A percentile compares a stretch with the other conserved stretches of the same genome.
phyloP scores from a whole-genome alignment of 2,797 vertebrate species.

The Diglossa cyanea region DNA sequence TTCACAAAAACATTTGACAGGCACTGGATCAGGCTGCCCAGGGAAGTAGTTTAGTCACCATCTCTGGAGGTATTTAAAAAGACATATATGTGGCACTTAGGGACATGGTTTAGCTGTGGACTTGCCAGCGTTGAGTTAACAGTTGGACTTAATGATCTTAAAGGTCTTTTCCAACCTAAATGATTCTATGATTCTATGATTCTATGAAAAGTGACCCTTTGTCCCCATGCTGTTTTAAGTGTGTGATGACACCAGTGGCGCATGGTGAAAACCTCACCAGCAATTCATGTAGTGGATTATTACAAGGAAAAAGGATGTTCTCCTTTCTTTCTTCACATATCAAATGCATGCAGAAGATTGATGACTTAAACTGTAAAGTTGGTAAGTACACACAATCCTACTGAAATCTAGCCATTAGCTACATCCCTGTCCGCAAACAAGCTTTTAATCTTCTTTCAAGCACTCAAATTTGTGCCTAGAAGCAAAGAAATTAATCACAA shows the following conservation, averaged over 20 bases:
- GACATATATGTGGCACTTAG: not conserved
- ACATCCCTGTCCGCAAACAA: not conserved
- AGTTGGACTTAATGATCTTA: not conserved
- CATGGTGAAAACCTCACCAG: not conserved
- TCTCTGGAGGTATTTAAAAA: not conserved
- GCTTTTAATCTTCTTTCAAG: slow-evolving; percentile 58
- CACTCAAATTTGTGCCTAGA: slow-evolving; percentile 41
- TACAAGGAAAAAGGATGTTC: not conserved
- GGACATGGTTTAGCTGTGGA: not conserved
- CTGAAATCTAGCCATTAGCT: slow-evolving; percentile 29
- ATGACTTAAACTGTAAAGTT: slow-evolving; percentile 23
- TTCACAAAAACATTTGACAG: not conserved
- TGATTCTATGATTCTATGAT: not conserved
- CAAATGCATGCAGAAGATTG: not conserved
- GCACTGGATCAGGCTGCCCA: not conserved
- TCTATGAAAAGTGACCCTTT: not conserved
- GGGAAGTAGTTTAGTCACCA: not conserved
- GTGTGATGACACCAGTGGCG: not conserved
- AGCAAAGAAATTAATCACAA: slow-evolving; percentile 64
- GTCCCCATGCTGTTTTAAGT: rapidly evolving
- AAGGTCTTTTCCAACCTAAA: not conserved
- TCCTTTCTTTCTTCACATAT: not conserved
- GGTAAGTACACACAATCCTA: slow-evolving; percentile 22
- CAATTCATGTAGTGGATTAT: not conserved
- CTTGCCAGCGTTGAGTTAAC: not conserved